Percentiles rank a stretch among this genome's conserved stretches.
These are phyloP conservation scores for Nasonovia ribisnigri DNA, from an alignment of 2,888 invertebrate genomes.

Conservation along the genomic window DNA sequence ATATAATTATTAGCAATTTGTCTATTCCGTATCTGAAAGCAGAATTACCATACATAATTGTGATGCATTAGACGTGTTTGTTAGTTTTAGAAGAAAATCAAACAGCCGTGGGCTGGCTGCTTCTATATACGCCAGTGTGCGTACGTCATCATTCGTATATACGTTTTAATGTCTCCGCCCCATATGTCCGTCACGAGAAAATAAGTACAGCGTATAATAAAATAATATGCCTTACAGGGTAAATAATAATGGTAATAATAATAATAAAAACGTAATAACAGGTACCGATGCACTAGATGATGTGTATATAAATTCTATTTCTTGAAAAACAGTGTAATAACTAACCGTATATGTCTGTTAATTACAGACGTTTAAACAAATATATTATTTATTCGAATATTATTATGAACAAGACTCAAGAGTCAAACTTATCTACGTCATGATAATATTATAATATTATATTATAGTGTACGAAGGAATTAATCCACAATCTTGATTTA, in stretches of 20 bases:
- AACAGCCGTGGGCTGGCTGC: slow-evolving; percentile 8
- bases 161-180: slow-evolving; percentile 12
- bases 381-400: background rate
- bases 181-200: slow-evolving; percentile 40
- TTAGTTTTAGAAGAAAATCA: slow-evolving; percentile 51
- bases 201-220: background rate
- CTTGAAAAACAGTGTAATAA: background rate
- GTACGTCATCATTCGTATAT: background rate
- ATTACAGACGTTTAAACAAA: background rate
- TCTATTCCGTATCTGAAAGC: slow-evolving; percentile 6
- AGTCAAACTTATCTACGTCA: background rate
- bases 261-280: background rate
- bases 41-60: slow-evolving; percentile 40
- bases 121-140: background rate
- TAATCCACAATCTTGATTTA: background rate
- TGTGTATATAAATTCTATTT: background rate
- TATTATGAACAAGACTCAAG: background rate
- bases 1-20: slow-evolving; percentile 40
- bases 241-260: slow-evolving; percentile 17
- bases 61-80: slow-evolving; percentile 23
- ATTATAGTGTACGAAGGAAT: background rate
- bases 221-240: slow-evolving; percentile 18
- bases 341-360: background rate
- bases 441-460: background rate
- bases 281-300: background rate